These are phyloP conservation scores for Clinocottus analis DNA, from an alignment of 2,113 vertebrate genomes.

Conservation along the genomic window DNA sequence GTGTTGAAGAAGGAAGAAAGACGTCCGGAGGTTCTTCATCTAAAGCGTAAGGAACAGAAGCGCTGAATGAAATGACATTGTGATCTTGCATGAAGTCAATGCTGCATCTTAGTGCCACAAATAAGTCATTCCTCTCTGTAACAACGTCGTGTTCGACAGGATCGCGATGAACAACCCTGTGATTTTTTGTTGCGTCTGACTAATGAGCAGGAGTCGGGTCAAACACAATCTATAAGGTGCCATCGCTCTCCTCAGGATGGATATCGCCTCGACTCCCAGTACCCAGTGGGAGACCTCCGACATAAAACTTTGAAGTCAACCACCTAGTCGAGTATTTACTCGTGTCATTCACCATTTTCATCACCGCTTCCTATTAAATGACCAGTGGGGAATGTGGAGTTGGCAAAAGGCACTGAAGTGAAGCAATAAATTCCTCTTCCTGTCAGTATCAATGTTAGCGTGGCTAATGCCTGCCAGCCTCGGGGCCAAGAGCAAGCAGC, in stretches of 20 bases:
- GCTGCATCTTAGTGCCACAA: neutral
- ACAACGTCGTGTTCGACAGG: neutral
- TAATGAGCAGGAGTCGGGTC: neutral
- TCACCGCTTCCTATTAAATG: constrained; percentile 51
- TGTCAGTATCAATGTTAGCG: constrained; percentile 61
- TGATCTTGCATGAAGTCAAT: neutral
- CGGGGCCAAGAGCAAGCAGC: constrained; percentile 32
- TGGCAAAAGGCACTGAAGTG: constrained; percentile 39
- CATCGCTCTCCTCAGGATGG: neutral
- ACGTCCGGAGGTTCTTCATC: neutral
- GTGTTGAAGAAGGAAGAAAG: constrained; percentile 15
- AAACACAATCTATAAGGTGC: neutral
- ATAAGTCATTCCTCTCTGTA: neutral
- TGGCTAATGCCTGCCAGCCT: constrained; percentile 53
- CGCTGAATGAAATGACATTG: neutral
- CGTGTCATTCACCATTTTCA: constrained; percentile 40
- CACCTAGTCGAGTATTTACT: constrained; percentile 48
- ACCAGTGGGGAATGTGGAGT: constrained; percentile 27
- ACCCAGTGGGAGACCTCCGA: neutral
- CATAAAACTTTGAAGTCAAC: constrained; percentile 36
- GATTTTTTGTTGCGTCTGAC: neutral
- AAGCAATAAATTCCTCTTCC: constrained; percentile 56
- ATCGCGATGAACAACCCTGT: too few relatives aligned
- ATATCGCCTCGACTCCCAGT: constrained; percentile 1
- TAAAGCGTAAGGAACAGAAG: neutral